Evolutionary conservation across 2,797 vertebrate species (phyloP), one percentile per base, ranked within the genome.

Genomic region (Octomys mimax): DNA sequence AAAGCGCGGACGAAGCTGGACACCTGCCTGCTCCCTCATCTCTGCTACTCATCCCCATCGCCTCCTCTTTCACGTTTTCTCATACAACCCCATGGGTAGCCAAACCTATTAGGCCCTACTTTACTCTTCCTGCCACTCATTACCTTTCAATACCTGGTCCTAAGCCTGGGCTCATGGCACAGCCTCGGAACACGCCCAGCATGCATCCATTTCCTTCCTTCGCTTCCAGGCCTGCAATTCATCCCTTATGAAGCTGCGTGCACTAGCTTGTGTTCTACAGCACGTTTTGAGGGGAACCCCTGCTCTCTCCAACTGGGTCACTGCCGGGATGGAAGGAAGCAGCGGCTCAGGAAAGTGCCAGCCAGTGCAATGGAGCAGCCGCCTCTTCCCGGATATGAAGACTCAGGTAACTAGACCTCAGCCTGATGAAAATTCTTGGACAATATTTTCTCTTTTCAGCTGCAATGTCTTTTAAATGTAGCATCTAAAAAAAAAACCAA

Each of bases 1-100:
- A 33, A 62, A 42, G 1, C 33, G 52, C 61, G 6, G 49, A 10
- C 14, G 14, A 7, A 19, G 14, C 86, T 73, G 19, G 42, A 9
- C 70, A 83, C 49, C 57, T 22, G 73, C 42, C 12, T 28, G 64
- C 28, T 24, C 1, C 16, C 21, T 24, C 39, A 2, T 7, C n/a
- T 75, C 49, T 3, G 4, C 2, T 18, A 9, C 14, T 46, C 1
- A 10, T 2, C 42, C 52, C 1, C 1, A 54, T 31, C 8, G 5
- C 11, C 21, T 46, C 46, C 54, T 2, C 22, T 6, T n/a, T 7
- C 49, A 0, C 21, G 9, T 26, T 16, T 36, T n/a, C 28, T 57
- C 33, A 52, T 18, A 42, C 18, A 18, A 1, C 1, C 46, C 52
- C 24, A 11, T 2, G 11, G 54, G 36, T 1, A 52, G 21, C 39